phyloP scores from a whole-genome alignment of 2,113 vertebrate genomes.

The Dipodomys stephensi region DNA sequence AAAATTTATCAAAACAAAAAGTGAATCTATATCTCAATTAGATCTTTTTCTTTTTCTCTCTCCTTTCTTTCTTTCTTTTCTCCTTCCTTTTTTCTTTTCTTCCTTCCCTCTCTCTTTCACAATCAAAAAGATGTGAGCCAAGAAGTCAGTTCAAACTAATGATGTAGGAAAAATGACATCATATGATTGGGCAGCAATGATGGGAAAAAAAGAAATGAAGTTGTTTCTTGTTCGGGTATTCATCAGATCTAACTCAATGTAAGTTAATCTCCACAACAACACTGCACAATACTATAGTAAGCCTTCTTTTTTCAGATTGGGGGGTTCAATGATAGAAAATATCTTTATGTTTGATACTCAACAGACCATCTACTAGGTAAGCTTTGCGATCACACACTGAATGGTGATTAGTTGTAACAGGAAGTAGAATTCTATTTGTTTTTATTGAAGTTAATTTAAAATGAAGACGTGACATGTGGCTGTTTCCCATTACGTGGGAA shows the following conservation, averaged over 20 bases:
- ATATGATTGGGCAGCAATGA: not conserved
- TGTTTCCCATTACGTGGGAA: not conserved
- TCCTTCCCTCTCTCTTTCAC: not conserved
- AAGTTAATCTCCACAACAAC: not conserved
- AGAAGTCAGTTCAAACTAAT: not conserved
- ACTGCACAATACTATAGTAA: not conserved
- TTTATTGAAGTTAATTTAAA: slow-evolving; percentile 30
- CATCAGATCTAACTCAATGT: not conserved
- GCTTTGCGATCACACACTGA: not conserved
- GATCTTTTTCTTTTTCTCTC: not conserved
- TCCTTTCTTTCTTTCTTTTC: too few species aligned
- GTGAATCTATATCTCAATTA: too few species aligned
- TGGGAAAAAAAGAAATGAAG: not conserved
- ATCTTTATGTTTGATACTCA: not conserved
- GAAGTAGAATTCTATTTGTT: not conserved
- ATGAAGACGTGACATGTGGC: not conserved
- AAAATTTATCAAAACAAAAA: not conserved
- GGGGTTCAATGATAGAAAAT: not conserved
- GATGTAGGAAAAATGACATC: not conserved
- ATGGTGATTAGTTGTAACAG: not conserved
- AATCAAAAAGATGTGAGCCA: not conserved
- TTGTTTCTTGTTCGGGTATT: not conserved
- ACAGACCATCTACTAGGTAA: too few species aligned
- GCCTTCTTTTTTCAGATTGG: not conserved
- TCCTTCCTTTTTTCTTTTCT: not conserved